Base-by-base conservation (phyloP, 2,888 invertebrate species). In the Brachyopa scutellaris region DNA sequence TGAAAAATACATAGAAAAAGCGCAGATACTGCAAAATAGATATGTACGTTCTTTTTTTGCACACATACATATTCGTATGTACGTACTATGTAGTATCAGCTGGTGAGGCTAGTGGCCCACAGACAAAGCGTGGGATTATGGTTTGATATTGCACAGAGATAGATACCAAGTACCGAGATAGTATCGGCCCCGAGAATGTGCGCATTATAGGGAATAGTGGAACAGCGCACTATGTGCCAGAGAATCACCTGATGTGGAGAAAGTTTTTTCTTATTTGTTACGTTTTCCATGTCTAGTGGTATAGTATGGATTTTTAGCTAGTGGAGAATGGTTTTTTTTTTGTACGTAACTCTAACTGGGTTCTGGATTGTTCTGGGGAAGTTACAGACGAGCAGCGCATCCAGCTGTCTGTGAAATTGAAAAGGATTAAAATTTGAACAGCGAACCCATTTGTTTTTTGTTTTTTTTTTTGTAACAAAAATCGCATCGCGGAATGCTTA, bases 201-300 rank as follows among this genome's bases (percentile, higher is more conserved):
- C 72, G 78, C 78, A 78, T 11, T 78, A 38, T 40, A 51, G 59
- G 64, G 23, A 72, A 51, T 70, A 64, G 77, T 70, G 51, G 40
- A 69, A 77, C 53, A 45, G 40, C 19, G 33, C 38, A 21, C 17
- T 62, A 33, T 69, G 55, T 57, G 21, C 69, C 57, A n/a, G 49
- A 38, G 31, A 64, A 74, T 80, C 80, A 80, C 80, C 80, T 76
- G 80, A 80, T 80, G 69, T 69, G 47, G 61, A 55, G 69, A 69
- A 72, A 62, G 62, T 55, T 57, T 21, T 23, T 51, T 49, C 15
- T 36, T 49, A 26, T 49, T 36, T 57, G 19, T 31, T 19, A 9
- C 13, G 4, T 36, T 64, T 66, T 38, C 11, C 21, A 45, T 53
- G 40, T 55, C n/a, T n/a, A n/a, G n/a, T n/a, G n/a, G n/a, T n/a